phyloP scores from a whole-genome alignment of 1,140 invertebrate genomes.

The Spodoptera frugiperda region DNA sequence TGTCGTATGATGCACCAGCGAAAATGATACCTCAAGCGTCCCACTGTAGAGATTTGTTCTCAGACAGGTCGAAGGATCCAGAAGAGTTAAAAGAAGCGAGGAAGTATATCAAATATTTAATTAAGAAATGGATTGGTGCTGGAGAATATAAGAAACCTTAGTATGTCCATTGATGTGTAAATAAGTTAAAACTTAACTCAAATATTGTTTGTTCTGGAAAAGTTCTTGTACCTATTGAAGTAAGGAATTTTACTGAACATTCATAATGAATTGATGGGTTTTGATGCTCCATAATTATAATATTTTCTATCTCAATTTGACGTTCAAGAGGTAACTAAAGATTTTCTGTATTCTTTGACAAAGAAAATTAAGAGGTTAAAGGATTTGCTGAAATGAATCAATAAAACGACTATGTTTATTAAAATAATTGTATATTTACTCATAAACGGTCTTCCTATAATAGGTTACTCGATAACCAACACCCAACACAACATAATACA shows the following conservation, averaged over 20 bases:
- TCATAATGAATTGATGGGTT: too few species aligned
- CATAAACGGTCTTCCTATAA: constrained; percentile 77
- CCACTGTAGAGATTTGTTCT: constrained; percentile 74
- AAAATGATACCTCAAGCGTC: constrained; percentile 67
- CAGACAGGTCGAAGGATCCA: constrained; percentile 57
- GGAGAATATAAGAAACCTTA: constrained; percentile 53
- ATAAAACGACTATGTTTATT: constrained; percentile 54
- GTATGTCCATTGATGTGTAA: not conserved
- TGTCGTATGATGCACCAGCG: constrained; percentile 72
- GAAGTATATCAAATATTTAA: constrained; percentile 69
- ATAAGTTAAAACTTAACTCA: too few species aligned
- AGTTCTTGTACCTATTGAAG: too few species aligned
- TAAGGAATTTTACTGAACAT: too few species aligned
- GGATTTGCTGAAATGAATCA: not conserved
- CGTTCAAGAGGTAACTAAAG: too few species aligned
- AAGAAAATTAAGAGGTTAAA: too few species aligned
- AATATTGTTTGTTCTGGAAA: too few species aligned
- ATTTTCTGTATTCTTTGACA: not conserved
- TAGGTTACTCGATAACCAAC: constrained; percentile 82
- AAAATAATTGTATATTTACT: constrained; percentile 80
- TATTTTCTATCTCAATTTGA: too few species aligned
- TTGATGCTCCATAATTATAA: too few species aligned
- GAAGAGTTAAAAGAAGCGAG: constrained; percentile 72
- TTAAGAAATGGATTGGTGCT: constrained; percentile 74
- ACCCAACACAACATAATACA: constrained; percentile 72